phyloP scores from a whole-genome alignment of 1,140 invertebrate species.

The Heliothis subflexa region DNA sequence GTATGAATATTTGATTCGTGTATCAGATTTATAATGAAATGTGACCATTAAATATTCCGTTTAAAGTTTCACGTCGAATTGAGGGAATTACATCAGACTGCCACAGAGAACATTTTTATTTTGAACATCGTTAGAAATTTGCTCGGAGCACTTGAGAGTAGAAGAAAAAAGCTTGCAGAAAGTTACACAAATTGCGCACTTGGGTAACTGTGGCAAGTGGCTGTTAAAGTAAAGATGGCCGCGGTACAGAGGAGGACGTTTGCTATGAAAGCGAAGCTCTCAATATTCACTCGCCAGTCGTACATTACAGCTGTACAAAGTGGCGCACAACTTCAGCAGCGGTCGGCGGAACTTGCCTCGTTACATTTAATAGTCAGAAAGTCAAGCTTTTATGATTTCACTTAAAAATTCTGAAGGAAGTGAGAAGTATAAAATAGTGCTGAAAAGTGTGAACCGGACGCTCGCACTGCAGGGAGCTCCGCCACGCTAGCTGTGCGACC shows the following conservation, averaged over 20 bases:
- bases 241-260: neutral
- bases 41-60: constrained; percentile 27
- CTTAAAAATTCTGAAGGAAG: constrained; percentile 41
- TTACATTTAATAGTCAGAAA: constrained; percentile 47
- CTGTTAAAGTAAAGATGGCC: neutral
- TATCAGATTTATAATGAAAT: constrained; percentile 34
- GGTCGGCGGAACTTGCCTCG: constrained; percentile 27
- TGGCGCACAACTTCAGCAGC: neutral
- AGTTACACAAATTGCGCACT: neutral
- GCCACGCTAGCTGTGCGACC: neutral
- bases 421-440: constrained; percentile 24
- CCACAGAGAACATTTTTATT: neutral
- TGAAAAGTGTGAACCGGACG: constrained; percentile 12
- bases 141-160: no score
- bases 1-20: constrained; percentile 35
- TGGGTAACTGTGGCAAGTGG: neutral
- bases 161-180: neutral
- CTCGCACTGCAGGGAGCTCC: neutral
- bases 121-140: no score
- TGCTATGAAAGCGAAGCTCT: neutral
- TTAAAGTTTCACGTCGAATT: constrained; percentile 10
- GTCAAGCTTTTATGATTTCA: constrained; percentile 45
- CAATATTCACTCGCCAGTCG: neutral
- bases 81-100: neutral
- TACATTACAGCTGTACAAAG: neutral